A percentile compares a stretch with the other conserved stretches of the same genome.
phyloP scores from a whole-genome alignment of 2,113 vertebrate genomes.

The Sinosuthora webbiana region DNA sequence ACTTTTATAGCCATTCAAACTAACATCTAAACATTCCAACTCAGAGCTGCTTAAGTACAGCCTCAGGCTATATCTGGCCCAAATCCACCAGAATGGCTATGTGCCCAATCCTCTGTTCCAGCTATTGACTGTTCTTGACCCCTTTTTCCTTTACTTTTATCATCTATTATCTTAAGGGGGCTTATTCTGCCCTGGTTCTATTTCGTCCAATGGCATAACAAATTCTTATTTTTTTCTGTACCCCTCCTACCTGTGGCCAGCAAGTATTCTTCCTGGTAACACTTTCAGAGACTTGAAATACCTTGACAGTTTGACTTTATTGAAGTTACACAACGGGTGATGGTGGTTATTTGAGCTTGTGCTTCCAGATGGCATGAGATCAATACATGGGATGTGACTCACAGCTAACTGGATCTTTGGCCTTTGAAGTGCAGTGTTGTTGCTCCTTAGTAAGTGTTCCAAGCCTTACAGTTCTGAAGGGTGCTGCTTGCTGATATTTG shows the following conservation, averaged over 20 bases:
- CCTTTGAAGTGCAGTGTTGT: neutral
- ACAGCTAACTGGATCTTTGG: neutral
- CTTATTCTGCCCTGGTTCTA: neutral
- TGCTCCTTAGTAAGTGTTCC: neutral
- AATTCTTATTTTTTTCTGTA: neutral
- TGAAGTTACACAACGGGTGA: neutral
- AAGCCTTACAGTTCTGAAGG: neutral
- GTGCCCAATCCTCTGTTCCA: conserved; percentile 52
- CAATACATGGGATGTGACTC: conserved; percentile 39
- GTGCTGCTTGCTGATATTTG: neutral
- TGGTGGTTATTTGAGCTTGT: neutral
- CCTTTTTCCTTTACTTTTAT: conserved; percentile 50
- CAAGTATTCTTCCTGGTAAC: neutral
- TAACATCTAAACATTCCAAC: conserved; percentile 50
- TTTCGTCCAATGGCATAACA: neutral
- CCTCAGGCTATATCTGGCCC: conserved; percentile 44
- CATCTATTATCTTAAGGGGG: conserved; percentile 36
- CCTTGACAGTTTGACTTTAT: neutral
- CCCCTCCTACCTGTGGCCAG: neutral
- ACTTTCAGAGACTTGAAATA: neutral
- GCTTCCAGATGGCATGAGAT: conserved; percentile 38
- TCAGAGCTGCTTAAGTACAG: conserved; percentile 37
- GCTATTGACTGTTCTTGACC: conserved; percentile 65
- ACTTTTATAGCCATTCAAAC: conserved; percentile 45
- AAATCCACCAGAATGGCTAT: conserved; percentile 46